A percentile compares a stretch with the other conserved stretches of the same genome.
These are phyloP conservation scores for Polydesmus complanatus DNA, from an alignment of 2,888 invertebrate genomes.

Conservation along the genomic window DNA sequence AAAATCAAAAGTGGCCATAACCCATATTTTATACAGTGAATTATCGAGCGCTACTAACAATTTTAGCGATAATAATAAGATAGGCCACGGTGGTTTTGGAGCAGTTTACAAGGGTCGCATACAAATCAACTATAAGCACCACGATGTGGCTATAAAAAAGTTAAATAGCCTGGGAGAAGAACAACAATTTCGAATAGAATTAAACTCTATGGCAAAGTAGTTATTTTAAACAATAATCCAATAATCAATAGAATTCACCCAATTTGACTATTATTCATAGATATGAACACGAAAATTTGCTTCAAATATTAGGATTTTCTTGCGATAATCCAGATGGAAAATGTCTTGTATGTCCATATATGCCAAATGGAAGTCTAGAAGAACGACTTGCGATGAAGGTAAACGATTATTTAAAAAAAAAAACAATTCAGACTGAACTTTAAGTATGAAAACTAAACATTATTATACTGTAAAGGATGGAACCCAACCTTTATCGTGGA, in stretches of 20 bases:
- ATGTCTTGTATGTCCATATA: slow-evolving; percentile 61
- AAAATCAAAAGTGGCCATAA: too few species aligned
- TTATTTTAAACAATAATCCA: too few species aligned
- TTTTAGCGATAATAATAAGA: slow-evolving; percentile 33
- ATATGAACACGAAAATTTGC: slow-evolving; percentile 56
- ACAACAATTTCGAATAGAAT: slow-evolving; percentile 50
- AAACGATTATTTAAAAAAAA: too few species aligned
- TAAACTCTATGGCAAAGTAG: slow-evolving; percentile 40
- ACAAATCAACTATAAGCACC: not conserved
- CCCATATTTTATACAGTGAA: not conserved
- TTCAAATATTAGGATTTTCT: slow-evolving; percentile 58
- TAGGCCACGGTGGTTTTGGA: slow-evolving; percentile 57
- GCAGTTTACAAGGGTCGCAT: slow-evolving; percentile 34
- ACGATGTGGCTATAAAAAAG: slow-evolving; percentile 48
- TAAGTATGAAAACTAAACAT: too few species aligned
- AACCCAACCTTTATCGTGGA: slow-evolving; percentile 36
- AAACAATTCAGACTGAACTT: too few species aligned
- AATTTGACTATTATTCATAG: too few species aligned
- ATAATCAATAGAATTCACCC: too few species aligned
- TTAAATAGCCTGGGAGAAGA: slow-evolving; percentile 28
- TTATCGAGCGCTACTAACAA: not conserved
- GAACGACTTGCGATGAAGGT: slow-evolving; percentile 41
- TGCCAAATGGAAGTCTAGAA: slow-evolving; percentile 57
- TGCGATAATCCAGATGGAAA: slow-evolving; percentile 47
- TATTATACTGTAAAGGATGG: not conserved